Percentiles rank a stretch among this genome's conserved stretches.
Conservation (phyloP, 2,888 invertebrate genomes). For the Portevinia maculata region DNA sequence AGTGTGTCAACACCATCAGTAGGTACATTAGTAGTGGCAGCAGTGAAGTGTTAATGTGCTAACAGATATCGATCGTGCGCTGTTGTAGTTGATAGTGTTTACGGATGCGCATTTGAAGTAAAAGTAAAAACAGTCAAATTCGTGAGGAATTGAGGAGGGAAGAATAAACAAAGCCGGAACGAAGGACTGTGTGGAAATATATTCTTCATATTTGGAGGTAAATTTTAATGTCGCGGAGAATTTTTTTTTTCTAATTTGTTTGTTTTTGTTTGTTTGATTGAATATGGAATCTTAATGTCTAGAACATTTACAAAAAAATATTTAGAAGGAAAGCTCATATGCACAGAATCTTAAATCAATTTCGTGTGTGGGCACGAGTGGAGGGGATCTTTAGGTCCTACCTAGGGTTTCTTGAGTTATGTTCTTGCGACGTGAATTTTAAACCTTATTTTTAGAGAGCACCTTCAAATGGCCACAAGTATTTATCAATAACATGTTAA, state of each 20-base stretch:
- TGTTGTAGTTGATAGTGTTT: constrained; percentile 37
- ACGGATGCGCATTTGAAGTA: constrained; percentile 56
- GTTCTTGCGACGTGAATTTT: too few species aligned
- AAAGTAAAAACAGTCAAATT: constrained; percentile 61
- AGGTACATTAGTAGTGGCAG: constrained; percentile 58
- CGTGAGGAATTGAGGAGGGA: constrained; percentile 26
- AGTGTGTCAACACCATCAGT: constrained; percentile 59
- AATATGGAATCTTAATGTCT: too few species aligned
- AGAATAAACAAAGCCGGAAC: constrained; percentile 7
- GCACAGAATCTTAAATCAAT: too few species aligned
- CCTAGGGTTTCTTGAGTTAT: too few species aligned
- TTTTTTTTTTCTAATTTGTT: neutral
- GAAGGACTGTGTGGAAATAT: constrained; percentile 16
- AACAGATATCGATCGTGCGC: constrained; percentile 41
- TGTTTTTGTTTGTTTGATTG: too few species aligned
- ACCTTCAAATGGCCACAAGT: too few species aligned
- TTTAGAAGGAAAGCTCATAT: too few species aligned
- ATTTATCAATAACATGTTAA: too few species aligned
- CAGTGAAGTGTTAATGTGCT: constrained; percentile 73
- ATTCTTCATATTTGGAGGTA: constrained; percentile 44
- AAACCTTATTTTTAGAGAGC: too few species aligned
- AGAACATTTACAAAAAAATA: too few species aligned
- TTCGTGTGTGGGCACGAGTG: too few species aligned
- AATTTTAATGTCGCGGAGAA: neutral
- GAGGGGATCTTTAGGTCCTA: too few species aligned